Conservation (phyloP, 2,113 vertebrate genomes). For the Galeopterus variegatus region DNA sequence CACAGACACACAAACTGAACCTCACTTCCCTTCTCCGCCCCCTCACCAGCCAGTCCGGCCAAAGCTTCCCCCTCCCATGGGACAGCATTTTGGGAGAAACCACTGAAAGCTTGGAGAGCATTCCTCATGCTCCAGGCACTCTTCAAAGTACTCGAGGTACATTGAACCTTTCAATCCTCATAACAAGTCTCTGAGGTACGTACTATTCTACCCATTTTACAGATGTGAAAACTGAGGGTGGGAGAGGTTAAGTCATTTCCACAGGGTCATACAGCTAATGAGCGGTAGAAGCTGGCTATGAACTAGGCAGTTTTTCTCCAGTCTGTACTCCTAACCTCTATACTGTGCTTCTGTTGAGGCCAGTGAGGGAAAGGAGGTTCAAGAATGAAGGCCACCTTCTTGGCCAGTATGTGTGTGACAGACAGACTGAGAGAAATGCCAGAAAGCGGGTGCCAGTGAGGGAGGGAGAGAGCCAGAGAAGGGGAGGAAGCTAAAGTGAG, state of each 20-base stretch:
- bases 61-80: not conserved
- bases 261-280: not conserved
- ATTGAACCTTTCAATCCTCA: not conserved
- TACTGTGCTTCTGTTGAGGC: not conserved
- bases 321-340: not conserved
- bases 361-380: not conserved
- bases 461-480: not conserved
- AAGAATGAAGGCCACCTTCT: not conserved
- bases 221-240: not conserved
- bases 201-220: slow-evolving; percentile 21
- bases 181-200: not conserved
- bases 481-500: not conserved
- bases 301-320: not conserved
- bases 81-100: not conserved
- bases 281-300: not conserved
- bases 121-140: not conserved
- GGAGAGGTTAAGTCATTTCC: not conserved
- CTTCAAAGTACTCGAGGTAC: not conserved
- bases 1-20: not conserved
- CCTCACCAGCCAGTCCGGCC: too few species aligned
- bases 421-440: not conserved
- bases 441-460: not conserved
- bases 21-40: not conserved
- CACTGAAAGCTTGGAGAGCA: not conserved
- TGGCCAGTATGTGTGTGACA: not conserved